A percentile compares a stretch with the other conserved stretches of the same genome.
These are phyloP conservation scores for Caerostris extrusa DNA, from an alignment of 1,140 invertebrate genomes.

Conservation along the genomic window DNA sequence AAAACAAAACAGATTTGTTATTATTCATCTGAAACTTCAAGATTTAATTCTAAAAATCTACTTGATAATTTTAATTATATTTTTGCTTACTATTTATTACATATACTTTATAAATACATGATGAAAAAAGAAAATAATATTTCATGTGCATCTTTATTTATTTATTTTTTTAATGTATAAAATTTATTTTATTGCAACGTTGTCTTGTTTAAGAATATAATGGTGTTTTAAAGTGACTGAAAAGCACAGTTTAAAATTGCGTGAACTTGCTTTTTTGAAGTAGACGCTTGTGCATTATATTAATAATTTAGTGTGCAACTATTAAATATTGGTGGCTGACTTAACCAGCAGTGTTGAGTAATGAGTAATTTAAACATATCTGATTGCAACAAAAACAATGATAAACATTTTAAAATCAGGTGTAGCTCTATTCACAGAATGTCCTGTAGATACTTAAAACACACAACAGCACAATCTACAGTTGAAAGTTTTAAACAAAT, in stretches of 20 bases:
- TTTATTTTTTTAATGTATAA: no score
- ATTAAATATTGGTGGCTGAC: background rate
- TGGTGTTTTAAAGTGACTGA: background rate
- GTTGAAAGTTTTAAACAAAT: conserved; percentile 67
- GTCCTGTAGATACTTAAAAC: conserved; percentile 57
- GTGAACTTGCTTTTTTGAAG: conserved; percentile 12
- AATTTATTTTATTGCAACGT: no score
- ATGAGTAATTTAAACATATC: conserved; percentile 5
- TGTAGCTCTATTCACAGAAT: conserved; percentile 70
- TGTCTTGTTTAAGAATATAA: background rate
- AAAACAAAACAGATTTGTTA: no score
- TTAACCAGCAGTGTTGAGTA: background rate
- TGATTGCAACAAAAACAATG: conserved; percentile 41
- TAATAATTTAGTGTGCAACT: conserved; percentile 43
- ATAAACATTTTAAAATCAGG: conserved; percentile 59
- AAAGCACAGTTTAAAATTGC: conserved; percentile 37
- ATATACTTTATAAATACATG: no score
- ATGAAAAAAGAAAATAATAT: no score
- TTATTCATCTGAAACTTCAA: no score
- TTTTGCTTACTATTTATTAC: no score
- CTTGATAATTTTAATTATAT: no score
- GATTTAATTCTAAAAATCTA: no score
- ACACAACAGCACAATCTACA: conserved; percentile 70
- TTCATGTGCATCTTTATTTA: no score
- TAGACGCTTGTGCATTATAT: conserved; percentile 28